phyloP scores from a whole-genome alignment of 2,113 vertebrate species.

The Chloropsis cyanopogon region DNA sequence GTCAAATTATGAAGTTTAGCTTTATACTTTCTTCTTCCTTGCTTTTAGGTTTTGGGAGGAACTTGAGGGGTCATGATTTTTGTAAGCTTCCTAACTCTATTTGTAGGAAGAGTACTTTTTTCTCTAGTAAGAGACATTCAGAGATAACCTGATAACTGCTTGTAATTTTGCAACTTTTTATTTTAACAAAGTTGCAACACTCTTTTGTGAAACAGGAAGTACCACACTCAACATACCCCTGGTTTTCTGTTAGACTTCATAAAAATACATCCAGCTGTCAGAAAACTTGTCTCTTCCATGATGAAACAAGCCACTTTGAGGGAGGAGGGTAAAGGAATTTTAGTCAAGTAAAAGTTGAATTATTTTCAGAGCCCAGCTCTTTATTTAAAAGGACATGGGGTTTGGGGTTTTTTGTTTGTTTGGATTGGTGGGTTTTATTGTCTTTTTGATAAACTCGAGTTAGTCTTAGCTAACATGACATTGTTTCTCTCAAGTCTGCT shows the following conservation, averaged over 20 bases:
- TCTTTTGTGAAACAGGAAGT: conserved; percentile 24
- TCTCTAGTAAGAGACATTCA: background rate
- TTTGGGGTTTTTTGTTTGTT: background rate
- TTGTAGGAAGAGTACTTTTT: background rate
- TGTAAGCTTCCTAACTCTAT: background rate
- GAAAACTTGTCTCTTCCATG: background rate
- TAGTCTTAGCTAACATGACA: background rate
- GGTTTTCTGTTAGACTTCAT: background rate
- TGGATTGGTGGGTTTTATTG: background rate
- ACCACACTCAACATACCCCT: background rate
- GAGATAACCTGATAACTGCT: background rate
- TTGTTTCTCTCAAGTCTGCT: background rate
- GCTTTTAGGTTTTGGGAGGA: background rate
- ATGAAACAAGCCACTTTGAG: background rate
- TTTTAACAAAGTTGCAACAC: conserved; percentile 6
- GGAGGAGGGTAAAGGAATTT: background rate
- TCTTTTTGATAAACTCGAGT: background rate
- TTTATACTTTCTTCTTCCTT: background rate
- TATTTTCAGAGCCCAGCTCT: background rate
- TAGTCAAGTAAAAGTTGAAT: background rate
- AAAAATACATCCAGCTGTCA: background rate
- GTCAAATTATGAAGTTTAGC: background rate
- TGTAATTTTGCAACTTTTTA: background rate
- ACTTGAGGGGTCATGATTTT: background rate
- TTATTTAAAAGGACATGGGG: background rate